Evolutionary conservation across 2,888 invertebrate species (phyloP), one percentile per base, ranked within the genome.

Genomic region (Euspilapteryx auroguttella): DNA sequence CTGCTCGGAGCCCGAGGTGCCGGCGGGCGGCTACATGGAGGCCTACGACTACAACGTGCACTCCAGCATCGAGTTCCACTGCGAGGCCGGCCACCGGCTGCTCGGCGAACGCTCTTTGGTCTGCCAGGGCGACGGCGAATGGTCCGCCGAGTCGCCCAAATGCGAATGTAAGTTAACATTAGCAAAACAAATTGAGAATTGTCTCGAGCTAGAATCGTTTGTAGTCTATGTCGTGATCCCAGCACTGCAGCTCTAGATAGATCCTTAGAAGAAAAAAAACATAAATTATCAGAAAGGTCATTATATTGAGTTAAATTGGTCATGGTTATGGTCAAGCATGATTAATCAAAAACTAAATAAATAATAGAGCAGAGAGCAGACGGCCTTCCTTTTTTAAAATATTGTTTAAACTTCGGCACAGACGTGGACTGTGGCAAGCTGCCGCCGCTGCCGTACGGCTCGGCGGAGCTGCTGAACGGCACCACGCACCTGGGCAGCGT

Each of bases 381-480:
- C n/a, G n/a, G n/a, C n/a, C n/a, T n/a, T n/a, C n/a, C n/a, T n/a
- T n/a, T n/a, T n/a, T n/a, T n/a, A n/a, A n/a, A n/a, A n/a, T n/a
- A n/a, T n/a, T n/a, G n/a, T n/a, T n/a, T n/a, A n/a, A n/a, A n/a
- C n/a, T n/a, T n/a, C n/a, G n/a, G n/a, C n/a, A n/a, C 47, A 94
- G 94, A 88, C 55, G 83, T 94, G 35, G 93, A 94, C 49, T 94
- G 94, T 51, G 94, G 92, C 4, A 85, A 89, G 48, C 85, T 94
- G 10, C 81, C 88, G 2, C 82, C 90, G 0, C 62, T 93, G 39
- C 80, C 86, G 0, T 89, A 88, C 48, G 94, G 94, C 4, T 78
- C 82, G 12, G 79, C 86, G 1, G 84, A 85, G 23, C 89, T 94
- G 40, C 57, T 82, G 1, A 88, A 90, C 45, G 85, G 82, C 12